Evolutionary conservation across 1,140 invertebrate species (phyloP), one percentile per base, ranked within the genome.

Genomic region (Philaenus spumarius): DNA sequence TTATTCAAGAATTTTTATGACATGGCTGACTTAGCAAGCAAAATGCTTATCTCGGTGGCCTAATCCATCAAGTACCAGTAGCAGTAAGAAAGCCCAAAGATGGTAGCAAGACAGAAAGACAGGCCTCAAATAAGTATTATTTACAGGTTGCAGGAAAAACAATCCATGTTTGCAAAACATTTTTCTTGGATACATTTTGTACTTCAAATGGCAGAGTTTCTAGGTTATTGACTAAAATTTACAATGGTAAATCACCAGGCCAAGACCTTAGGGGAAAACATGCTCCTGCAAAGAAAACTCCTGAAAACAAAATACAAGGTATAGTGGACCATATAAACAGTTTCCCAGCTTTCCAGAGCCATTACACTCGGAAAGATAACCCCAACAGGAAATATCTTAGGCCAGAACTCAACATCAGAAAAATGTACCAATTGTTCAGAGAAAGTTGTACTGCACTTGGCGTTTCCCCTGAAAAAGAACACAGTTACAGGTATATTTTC

Each of bases 361-460:
- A 62, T 51, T 62, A 60, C 45, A 50, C 46, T 12, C 47, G 61
- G 45, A 19, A 47, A 30, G 39, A 60, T 40, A 60, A 62, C 46
- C 58, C 58, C 22, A 50, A 59, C 43, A 24, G 20, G 24, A 55
- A 59, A 45, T 59, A 47, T 37, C 42, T 59, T 26, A 19, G 17
- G 15, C 51, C 54, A 55, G 54, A 53, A 24, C 24, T 62, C n/a
- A 62, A 45, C 30, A 35, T 35, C n/a, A 22, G 11, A 39, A 55
- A 35, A 12, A 55, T 62, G 52, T 62, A 59, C 22, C 20, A 51
- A 17, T 23, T 55, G 9, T 53, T 52, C 15, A 23, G 34, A 15
- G 56, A 51, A 23, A 51, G 39, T 17, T 58, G 46, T 37, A 5
- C 30, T 22, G 11, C 7, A 9, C 30, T 42, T 15, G 14, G 20